A percentile compares a stretch with the other conserved stretches of the same genome.
These are phyloP conservation scores for Apamea crenata DNA, from an alignment of 2,888 invertebrate species.

Conservation along the genomic window DNA sequence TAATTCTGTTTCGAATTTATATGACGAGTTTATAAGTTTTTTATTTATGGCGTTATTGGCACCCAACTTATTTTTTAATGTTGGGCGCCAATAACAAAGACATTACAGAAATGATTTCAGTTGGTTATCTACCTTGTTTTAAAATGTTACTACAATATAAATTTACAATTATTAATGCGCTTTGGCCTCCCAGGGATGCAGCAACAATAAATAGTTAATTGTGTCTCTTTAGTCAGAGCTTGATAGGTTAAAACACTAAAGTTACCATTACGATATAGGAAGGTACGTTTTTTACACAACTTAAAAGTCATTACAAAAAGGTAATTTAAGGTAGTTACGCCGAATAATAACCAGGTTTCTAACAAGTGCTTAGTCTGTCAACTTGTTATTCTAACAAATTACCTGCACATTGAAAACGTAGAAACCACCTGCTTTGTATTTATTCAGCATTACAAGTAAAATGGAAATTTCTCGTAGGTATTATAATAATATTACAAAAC, in stretches of 20 bases:
- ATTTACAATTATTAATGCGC: not conserved
- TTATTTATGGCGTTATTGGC: constrained; percentile 11
- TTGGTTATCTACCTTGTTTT: not conserved
- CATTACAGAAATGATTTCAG: not conserved
- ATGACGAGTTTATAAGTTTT: not conserved
- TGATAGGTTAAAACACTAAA: not conserved
- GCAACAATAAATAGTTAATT: not conserved
- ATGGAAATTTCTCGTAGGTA: constrained; percentile 55
- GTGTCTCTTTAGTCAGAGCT: not conserved
- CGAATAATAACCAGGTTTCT: constrained; percentile 38
- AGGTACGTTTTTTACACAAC: not conserved
- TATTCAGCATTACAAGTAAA: constrained; percentile 50
- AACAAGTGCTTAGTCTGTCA: constrained; percentile 50
- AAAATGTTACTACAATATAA: not conserved
- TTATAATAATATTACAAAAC: constrained; percentile 66
- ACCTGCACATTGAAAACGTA: constrained; percentile 39
- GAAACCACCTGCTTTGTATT: constrained; percentile 54
- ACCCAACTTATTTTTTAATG: constrained; percentile 25
- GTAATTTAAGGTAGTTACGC: not conserved
- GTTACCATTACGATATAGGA: not conserved
- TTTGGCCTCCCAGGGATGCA: accelerated
- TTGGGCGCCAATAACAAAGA: constrained; percentile 35
- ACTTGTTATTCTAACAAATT: constrained; percentile 53
- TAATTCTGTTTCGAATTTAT: constrained; percentile 24
- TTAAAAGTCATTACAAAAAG: not conserved